phyloP scores from a whole-genome alignment of 1,140 invertebrate genomes.

The Drosophila athabasca region DNA sequence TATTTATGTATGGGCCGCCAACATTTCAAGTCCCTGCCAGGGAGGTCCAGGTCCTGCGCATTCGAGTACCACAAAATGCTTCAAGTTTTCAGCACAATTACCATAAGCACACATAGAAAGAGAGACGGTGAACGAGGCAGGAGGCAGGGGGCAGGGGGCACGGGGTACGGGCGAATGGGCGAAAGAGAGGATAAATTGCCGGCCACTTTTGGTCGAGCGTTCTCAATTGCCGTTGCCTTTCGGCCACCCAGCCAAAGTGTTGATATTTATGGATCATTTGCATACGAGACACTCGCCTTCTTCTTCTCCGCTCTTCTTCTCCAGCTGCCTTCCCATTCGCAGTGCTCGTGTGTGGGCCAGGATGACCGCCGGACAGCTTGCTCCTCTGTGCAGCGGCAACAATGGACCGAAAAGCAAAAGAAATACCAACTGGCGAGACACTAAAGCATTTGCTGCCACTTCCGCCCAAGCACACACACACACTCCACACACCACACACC shows the following conservation, averaged over 20 bases:
- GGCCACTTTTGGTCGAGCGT: slow-evolving; percentile 68
- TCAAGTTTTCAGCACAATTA: slow-evolving; percentile 82
- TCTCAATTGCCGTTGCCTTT: slow-evolving; percentile 56
- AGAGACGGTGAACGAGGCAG: slow-evolving; percentile 1
- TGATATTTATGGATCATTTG: slow-evolving; percentile 82
- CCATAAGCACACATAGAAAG: slow-evolving; percentile 70
- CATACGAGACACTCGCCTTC: slow-evolving; percentile 53
- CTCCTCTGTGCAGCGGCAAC: slow-evolving; percentile 27
- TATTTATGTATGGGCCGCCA: slow-evolving; percentile 65
- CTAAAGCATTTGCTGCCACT: slow-evolving; percentile 81
- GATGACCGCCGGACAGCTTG: slow-evolving; percentile 2
- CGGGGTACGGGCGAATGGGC: background rate
- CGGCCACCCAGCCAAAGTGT: slow-evolving; percentile 61
- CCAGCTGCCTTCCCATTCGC: background rate
- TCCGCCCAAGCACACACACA: slow-evolving; percentile 47
- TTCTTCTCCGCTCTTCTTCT: too few relatives aligned
- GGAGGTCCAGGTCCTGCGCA: slow-evolving; percentile 27
- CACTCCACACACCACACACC: slow-evolving; percentile 19
- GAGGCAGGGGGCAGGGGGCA: background rate
- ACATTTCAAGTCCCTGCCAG: slow-evolving; percentile 48
- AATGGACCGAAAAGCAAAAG: slow-evolving; percentile 53
- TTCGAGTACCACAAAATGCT: slow-evolving; percentile 66
- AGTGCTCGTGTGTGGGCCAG: slow-evolving; percentile 48
- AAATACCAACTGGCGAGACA: slow-evolving; percentile 77
- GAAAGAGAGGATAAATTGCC: slow-evolving; percentile 61